Percentiles rank a stretch among this genome's conserved stretches.
Evolutionary conservation across 2,888 invertebrate species (phyloP).

Genomic region (Pardosa pseudoannulata): DNA sequence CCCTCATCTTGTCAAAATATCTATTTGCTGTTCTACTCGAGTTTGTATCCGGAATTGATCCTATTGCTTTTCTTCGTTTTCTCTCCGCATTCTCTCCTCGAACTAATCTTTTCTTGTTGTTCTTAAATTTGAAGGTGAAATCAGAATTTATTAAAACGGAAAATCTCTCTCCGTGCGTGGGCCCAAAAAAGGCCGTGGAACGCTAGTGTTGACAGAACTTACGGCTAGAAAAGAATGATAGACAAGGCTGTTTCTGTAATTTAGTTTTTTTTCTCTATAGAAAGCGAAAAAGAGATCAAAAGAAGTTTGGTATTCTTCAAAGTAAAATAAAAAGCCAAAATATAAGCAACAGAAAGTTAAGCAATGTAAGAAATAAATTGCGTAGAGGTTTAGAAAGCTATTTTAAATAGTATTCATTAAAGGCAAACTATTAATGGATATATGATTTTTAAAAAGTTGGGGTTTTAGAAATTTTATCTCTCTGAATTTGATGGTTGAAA

Average conservation of each 20-base stretch:
- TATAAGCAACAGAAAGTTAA: too few relatives aligned
- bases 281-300: too few relatives aligned
- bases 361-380: too few relatives aligned
- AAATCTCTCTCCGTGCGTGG: conserved; percentile 36
- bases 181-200: conserved; percentile 35
- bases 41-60: conserved; percentile 63
- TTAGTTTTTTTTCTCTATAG: too few relatives aligned
- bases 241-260: conserved; percentile 36
- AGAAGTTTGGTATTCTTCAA: background rate
- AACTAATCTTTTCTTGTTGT: conserved; percentile 32
- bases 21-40: conserved; percentile 58
- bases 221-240: conserved; percentile 31
- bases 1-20: conserved; percentile 66
- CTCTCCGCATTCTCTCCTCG: conserved; percentile 12
- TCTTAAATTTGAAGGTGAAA: conserved; percentile 50
- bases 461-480: too few relatives aligned
- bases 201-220: conserved; percentile 32
- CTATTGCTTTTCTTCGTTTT: conserved; percentile 26
- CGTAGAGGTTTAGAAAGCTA: too few relatives aligned
- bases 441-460: too few relatives aligned
- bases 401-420: too few relatives aligned
- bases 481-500: too few relatives aligned
- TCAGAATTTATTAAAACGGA: conserved; percentile 49
- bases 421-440: too few relatives aligned
- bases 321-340: too few relatives aligned